phyloP scores from a whole-genome alignment of 2,113 vertebrate genomes.

The Acanthisitta chloris region DNA sequence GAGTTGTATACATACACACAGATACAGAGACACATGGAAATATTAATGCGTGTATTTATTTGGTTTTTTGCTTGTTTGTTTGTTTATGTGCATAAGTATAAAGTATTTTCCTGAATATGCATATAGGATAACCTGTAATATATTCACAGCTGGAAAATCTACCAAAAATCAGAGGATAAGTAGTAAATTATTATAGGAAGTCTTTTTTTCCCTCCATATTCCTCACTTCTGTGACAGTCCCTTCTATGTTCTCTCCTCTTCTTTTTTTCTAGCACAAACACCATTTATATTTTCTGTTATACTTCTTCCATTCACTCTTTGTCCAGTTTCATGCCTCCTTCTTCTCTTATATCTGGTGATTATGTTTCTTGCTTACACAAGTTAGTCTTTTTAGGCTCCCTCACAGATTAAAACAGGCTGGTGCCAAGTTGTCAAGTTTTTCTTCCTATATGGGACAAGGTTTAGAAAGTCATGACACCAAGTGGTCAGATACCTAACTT shows the following conservation, averaged over 20 bases:
- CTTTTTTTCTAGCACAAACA: background rate
- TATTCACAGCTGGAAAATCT: background rate
- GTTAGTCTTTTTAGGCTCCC: background rate
- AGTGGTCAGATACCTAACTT: background rate
- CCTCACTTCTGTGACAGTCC: background rate
- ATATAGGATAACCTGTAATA: background rate
- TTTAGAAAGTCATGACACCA: background rate
- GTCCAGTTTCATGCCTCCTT: background rate
- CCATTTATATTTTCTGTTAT: background rate
- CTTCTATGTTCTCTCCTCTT: background rate
- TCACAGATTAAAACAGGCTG: background rate
- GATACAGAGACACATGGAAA: no score
- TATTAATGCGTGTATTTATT: background rate
- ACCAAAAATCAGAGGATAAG: background rate
- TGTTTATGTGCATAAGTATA: background rate
- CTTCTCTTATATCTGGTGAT: background rate
- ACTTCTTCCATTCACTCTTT: background rate
- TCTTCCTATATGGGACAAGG: background rate
- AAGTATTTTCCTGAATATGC: background rate
- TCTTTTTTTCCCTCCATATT: background rate
- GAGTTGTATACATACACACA: background rate
- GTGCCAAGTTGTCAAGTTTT: background rate
- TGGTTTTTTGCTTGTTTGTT: background rate
- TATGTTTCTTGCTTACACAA: background rate
- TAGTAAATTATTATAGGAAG: background rate